Evolutionary conservation across 1,140 invertebrate species (phyloP).

Genomic region (Pentalonia nigronervosa): DNA sequence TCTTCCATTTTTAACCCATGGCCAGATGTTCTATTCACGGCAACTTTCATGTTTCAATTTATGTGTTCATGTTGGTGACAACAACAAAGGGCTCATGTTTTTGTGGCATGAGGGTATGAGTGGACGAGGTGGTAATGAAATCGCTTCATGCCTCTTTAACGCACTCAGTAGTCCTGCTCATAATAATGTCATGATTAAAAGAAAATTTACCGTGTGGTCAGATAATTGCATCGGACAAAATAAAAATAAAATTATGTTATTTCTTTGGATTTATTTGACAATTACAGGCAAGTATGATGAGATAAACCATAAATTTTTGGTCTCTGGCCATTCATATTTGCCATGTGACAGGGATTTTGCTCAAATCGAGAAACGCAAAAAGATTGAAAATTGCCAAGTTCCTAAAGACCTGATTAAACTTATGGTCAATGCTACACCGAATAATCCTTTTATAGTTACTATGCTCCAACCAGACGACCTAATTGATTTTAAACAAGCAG

Average conservation of each 20-base stretch:
- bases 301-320: slow-evolving; percentile 60
- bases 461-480: no score
- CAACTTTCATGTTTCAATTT: background rate
- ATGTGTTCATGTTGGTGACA: background rate
- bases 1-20: background rate
- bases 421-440: no score
- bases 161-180: background rate
- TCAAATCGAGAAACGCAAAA: no score
- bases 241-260: slow-evolving; percentile 60
- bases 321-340: slow-evolving; percentile 31
- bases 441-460: no score
- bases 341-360: no score
- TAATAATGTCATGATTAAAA: slow-evolving; percentile 31
- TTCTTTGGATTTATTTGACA: slow-evolving; percentile 59
- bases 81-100: background rate
- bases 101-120: background rate
- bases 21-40: background rate
- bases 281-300: slow-evolving; percentile 55
- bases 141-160: slow-evolving; percentile 57
- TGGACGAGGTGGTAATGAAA: background rate
- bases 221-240: slow-evolving; percentile 60
- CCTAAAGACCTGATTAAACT: no score
- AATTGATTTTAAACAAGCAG: no score
- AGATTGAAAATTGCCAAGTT: no score
- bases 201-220: slow-evolving; percentile 58